Percentiles rank a stretch among this genome's conserved stretches.
These are phyloP conservation scores for Nettapus auritus DNA, from an alignment of 2,113 vertebrate species.

Conservation along the genomic window DNA sequence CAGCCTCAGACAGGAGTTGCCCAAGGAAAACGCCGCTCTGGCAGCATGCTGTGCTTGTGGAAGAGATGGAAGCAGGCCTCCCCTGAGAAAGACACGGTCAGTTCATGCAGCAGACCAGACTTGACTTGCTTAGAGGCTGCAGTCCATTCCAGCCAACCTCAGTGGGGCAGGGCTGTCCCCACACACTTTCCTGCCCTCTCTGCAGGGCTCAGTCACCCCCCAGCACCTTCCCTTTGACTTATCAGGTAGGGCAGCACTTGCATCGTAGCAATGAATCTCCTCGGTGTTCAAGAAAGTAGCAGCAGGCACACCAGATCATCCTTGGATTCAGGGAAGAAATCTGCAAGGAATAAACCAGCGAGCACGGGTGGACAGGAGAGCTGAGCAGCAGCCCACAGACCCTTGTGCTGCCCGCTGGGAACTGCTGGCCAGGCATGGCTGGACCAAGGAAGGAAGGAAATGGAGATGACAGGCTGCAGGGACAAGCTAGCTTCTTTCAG, in stretches of 20 bases:
- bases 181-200: background rate
- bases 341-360: background rate
- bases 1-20: rapidly evolving
- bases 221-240: rapidly evolving
- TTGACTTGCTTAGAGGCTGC: background rate
- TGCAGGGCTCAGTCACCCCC: background rate
- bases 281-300: rapidly evolving
- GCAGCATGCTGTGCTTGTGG: background rate
- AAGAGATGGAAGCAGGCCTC: background rate
- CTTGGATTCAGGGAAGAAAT: background rate
- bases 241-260: background rate
- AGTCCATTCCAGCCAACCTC: background rate
- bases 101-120: background rate
- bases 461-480: background rate
- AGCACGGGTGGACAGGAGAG: background rate
- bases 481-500: background rate
- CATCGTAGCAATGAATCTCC: rapidly evolving
- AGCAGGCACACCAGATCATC: background rate
- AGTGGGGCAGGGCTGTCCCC: background rate
- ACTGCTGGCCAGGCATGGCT: background rate
- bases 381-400: background rate
- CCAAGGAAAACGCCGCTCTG: rapidly evolving
- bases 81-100: background rate
- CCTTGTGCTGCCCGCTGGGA: rapidly evolving
- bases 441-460: background rate